Base-by-base conservation (phyloP, 2,113 vertebrate species). In the Pseudopipra pipra region DNA sequence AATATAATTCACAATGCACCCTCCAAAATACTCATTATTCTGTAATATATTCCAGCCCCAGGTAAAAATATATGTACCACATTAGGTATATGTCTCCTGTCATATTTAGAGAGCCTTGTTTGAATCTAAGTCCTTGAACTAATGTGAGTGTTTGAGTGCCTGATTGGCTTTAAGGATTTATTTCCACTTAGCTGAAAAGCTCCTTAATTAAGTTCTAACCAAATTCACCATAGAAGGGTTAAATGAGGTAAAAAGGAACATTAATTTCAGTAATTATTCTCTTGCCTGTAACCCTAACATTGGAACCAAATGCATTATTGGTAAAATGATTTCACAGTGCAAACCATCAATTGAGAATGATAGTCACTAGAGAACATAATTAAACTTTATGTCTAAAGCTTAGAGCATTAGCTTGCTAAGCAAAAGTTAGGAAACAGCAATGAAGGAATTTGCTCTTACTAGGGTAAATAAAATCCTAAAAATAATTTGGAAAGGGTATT, bases 401-500 rank as follows among this genome's bases (percentile, higher is more conserved):
- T 79, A 66, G 0, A 4, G 20, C 73, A 67, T 79, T 82, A 67
- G 19, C 25, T 87, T 24, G 79, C 65, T 72, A 39, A 85, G 52
- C 74, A 71, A 76, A 90, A 86, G 24, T 8, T 17, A 61, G 19
- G 58, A 87, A 87, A 73, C 5, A 89, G 33, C 30, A 95, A 33
- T 1, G 7, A 67, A 78, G 59, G 33, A 89, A 84, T 93, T 89
- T 92, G n/a, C 12, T 85, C 93, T 89, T 79, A 59, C 59, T 78
- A 23, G 24, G 52, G 74, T 87, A 78, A 94, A 79, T 67, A 70
- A 92, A 79, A 72, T 85, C 54, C 71, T 81, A 93, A 93, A 92
- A 94, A 93, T 91, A 90, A 74, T 75, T 87, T 78, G 37, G 43
- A 93, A 95, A 76, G 72, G 10, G 20, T 87, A n/a, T 87, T 89